Base-by-base conservation (phyloP, 2,113 vertebrate species). In the Ondatra zibethicus region DNA sequence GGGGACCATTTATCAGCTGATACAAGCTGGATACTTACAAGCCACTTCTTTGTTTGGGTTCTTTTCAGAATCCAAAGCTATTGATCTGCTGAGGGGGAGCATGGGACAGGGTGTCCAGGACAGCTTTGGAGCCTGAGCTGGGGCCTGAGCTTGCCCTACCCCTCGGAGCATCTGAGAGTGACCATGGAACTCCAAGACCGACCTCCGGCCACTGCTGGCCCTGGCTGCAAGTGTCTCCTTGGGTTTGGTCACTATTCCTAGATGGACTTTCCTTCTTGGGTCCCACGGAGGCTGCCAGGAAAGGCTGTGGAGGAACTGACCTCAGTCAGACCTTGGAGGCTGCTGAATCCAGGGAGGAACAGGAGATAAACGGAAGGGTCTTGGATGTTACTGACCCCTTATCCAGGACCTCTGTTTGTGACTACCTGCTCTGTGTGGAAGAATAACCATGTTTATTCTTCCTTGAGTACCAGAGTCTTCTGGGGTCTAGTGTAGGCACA, bases 1-100 rank as follows among this genome's bases (percentile, higher is more conserved):
- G 99, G 99, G 99, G 98, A 98, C 99, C 99, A 99, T 99, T 99
- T 99, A 99, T 99, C 99, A 99, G 99, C 99, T 99, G 99, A 99
- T 99, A 99, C 99, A 99, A 99, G 99, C 98, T 97, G 99, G 99
- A 99, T 99, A 99, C 99, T 99, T 99, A 99, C 99, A 99, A 99
- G 99, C 98, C 97, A 98, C 99, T 99, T 99, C 99, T 99, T 99
- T 99, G 99, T 99, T 99, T 99, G 99, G 99, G 99, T 99, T 98
- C 98, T 99, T 98, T 98, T 98, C 98, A 98, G 98, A 98, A 98
- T 98, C 98, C 98, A 97, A 98, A 98, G 98, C 98, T 98, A 99
- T 99, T 98, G 99, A 99, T 99, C 98, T 98, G 97, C 96, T 39
- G 45, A 95, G 97, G 98, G 98, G 98, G 96, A 96, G 97, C 70